phyloP scores from a whole-genome alignment of 2,113 vertebrate species.

The Oryzias woworae region DNA sequence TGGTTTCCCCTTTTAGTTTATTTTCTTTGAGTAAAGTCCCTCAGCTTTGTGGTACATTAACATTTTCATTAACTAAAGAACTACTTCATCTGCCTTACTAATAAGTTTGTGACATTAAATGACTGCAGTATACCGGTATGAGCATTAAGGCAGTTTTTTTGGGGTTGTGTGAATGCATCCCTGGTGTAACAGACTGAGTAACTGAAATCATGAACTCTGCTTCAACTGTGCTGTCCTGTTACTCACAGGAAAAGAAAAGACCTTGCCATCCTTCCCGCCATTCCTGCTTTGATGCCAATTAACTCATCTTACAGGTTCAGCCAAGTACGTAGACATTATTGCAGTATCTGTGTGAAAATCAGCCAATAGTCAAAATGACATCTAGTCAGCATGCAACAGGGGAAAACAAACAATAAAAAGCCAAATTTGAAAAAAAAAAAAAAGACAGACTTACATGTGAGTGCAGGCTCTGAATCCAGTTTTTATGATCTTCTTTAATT shows the following conservation, averaged over 20 bases:
- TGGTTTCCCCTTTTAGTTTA: conserved; percentile 45
- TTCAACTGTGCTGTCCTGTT: conserved; percentile 53
- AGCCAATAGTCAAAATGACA: conserved; percentile 63
- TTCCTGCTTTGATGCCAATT: conserved; percentile 67
- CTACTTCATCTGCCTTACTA: not conserved
- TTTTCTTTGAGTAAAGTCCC: conserved; percentile 29
- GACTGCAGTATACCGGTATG: conserved; percentile 9
- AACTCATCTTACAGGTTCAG: conserved; percentile 45
- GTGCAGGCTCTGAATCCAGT: too few species aligned
- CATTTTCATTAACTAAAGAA: conserved; percentile 25
- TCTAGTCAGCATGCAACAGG: conserved; percentile 55
- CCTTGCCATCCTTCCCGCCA: conserved; percentile 13
- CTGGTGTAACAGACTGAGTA: conserved; percentile 17
- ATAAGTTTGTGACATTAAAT: conserved; percentile 15
- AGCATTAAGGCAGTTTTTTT: not conserved
- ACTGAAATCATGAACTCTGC: conserved; percentile 64
- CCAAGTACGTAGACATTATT: conserved; percentile 70
- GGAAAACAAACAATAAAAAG: conserved; percentile 56
- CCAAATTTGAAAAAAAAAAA: not conserved
- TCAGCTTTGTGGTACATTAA: conserved; percentile 6
- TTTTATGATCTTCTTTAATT: too few species aligned
- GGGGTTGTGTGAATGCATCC: conserved; percentile 30
- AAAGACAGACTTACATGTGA: too few species aligned
- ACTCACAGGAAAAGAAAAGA: conserved; percentile 44
- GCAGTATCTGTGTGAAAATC: conserved; percentile 73